Conservation (phyloP, 2,113 vertebrate genomes). For the Calonectris borealis region DNA sequence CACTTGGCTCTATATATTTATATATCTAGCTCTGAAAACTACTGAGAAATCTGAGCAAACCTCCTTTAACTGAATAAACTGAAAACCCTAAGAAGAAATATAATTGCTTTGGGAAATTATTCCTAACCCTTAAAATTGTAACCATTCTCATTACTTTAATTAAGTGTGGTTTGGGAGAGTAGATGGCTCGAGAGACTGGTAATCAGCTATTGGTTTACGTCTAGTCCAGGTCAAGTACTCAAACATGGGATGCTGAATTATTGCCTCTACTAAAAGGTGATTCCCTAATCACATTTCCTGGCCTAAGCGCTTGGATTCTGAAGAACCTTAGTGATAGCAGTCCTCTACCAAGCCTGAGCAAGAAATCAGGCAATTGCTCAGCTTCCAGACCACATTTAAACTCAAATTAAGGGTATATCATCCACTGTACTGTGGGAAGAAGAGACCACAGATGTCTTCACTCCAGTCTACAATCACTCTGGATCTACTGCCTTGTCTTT, state of each 20-base stretch:
- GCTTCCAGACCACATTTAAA: background rate
- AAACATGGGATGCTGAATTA: background rate
- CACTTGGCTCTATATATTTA: background rate
- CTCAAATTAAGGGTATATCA: background rate
- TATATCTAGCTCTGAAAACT: background rate
- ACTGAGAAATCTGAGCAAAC: background rate
- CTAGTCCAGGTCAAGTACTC: background rate
- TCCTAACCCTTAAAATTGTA: background rate
- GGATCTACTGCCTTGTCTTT: background rate
- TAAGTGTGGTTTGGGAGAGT: background rate
- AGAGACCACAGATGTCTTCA: background rate
- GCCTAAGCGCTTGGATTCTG: background rate
- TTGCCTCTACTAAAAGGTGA: background rate
- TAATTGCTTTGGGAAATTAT: background rate
- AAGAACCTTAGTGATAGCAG: background rate
- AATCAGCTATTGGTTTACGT: background rate
- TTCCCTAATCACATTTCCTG: background rate
- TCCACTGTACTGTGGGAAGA: background rate
- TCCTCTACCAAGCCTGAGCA: background rate
- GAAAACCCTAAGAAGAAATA: background rate
- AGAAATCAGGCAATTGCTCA: background rate
- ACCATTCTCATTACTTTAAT: background rate
- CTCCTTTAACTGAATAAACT: background rate
- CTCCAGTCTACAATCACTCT: background rate
- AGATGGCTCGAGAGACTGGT: background rate